Percentiles rank a stretch among this genome's conserved stretches.
phyloP scores from a whole-genome alignment of 1,140 invertebrate genomes.

The Paralvinella palmiformis region DNA sequence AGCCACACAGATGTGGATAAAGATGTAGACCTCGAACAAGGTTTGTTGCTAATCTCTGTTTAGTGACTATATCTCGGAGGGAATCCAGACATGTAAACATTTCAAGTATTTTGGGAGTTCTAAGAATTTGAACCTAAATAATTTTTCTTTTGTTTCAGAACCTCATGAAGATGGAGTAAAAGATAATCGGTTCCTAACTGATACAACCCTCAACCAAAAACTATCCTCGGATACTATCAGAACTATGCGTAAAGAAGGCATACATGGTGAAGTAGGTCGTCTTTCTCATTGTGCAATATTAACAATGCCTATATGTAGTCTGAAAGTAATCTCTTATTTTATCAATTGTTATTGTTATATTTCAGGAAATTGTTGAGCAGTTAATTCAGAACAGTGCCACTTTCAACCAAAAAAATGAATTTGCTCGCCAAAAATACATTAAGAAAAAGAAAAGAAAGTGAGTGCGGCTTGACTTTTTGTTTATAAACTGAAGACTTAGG shows the following conservation, averaged over 20 bases:
- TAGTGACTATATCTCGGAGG: too few relatives aligned
- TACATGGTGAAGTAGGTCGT: constrained; percentile 57
- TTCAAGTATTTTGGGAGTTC: too few relatives aligned
- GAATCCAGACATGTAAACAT: too few relatives aligned
- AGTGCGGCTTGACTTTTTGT: constrained; percentile 40
- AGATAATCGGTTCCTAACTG: constrained; percentile 79
- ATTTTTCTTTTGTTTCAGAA: too few relatives aligned
- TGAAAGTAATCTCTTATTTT: constrained; percentile 4
- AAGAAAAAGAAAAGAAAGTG: constrained; percentile 91
- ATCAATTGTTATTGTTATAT: constrained; percentile 1
- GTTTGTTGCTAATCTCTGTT: too few relatives aligned
- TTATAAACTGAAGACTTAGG: neutral
- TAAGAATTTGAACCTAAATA: too few relatives aligned
- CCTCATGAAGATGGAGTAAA: constrained; percentile 31
- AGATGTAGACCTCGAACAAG: too few relatives aligned
- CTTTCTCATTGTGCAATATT: neutral
- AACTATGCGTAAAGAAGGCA: constrained; percentile 65
- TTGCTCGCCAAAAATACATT: constrained; percentile 89
- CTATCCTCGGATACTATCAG: constrained; percentile 76
- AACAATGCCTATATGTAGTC: neutral
- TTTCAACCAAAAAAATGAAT: constrained; percentile 75
- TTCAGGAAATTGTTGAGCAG: constrained; percentile 71
- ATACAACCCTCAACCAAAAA: constrained; percentile 79
- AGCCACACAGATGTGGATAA: too few relatives aligned
- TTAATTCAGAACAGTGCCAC: constrained; percentile 84